These are phyloP conservation scores for Myopa testacea DNA, from an alignment of 2,888 invertebrate genomes.

Conservation along the genomic window DNA sequence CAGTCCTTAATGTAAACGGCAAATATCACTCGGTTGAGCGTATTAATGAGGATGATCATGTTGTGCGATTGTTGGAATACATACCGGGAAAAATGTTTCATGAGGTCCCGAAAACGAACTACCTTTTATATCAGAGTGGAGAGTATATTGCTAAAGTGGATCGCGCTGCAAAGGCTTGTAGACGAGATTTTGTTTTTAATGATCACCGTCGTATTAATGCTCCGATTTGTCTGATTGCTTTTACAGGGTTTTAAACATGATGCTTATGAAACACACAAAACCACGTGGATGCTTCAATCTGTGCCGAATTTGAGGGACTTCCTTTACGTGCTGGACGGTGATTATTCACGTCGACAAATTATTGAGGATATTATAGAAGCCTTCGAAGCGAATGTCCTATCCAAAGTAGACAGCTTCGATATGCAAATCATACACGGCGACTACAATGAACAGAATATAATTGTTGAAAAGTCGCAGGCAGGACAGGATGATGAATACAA, in stretches of 20 bases:
- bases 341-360: conserved; percentile 72
- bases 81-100: conserved; percentile 79
- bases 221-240: neutral
- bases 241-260: conserved; percentile 78
- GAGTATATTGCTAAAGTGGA: conserved; percentile 79
- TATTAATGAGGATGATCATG: conserved; percentile 71
- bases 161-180: conserved; percentile 74
- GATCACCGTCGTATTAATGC: neutral
- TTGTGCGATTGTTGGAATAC: conserved; percentile 81
- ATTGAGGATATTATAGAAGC: conserved; percentile 73
- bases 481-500: conserved; percentile 70
- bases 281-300: conserved; percentile 82
- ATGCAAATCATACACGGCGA: conserved; percentile 88
- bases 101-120: conserved; percentile 72
- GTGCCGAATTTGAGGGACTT: conserved; percentile 79
- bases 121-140: conserved; percentile 79
- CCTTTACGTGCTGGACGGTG: conserved; percentile 77
- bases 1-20: conserved; percentile 77
- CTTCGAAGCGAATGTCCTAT: conserved; percentile 77
- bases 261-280: conserved; percentile 75
- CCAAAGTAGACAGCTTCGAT: conserved; percentile 72
- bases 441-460: conserved; percentile 89
- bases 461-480: conserved; percentile 70
- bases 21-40: conserved; percentile 73
- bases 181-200: conserved; percentile 1